Percentiles rank a stretch among this genome's conserved stretches.
These are phyloP conservation scores for Blastobasis adustella DNA, from an alignment of 2,888 invertebrate genomes.

Conservation along the genomic window DNA sequence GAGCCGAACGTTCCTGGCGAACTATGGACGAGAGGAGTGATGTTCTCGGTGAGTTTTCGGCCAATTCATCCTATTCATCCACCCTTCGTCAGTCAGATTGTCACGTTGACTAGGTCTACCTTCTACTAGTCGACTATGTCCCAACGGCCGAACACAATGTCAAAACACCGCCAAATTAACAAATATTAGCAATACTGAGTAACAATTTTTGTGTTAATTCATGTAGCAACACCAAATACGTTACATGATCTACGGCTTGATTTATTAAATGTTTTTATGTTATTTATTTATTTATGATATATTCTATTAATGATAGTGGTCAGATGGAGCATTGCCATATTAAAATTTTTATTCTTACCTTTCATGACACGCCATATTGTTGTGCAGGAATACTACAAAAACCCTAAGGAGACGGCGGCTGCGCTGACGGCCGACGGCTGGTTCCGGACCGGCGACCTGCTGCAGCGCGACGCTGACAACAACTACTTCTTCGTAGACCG, in stretches of 20 bases:
- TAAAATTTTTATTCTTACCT: not conserved
- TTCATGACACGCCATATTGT: not conserved
- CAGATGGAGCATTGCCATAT: not conserved
- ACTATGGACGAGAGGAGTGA: constrained; percentile 33
- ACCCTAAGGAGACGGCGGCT: constrained; percentile 26
- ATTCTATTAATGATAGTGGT: not conserved
- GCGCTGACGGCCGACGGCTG: constrained; percentile 28
- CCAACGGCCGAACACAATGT: no score
- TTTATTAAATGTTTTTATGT: not conserved
- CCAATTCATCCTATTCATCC: no score
- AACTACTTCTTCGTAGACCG: constrained; percentile 30
- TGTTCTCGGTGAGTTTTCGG: constrained; percentile 35
- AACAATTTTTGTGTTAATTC: no score
- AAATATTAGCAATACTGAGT: no score
- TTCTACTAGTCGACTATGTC: no score
- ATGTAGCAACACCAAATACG: constrained; percentile 25
- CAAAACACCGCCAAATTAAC: no score
- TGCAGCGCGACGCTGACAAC: constrained; percentile 26
- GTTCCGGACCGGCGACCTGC: constrained; percentile 27
- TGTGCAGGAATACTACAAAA: constrained; percentile 27
- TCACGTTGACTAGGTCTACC: no score
- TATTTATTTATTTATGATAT: not conserved
- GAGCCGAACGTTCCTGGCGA: constrained; percentile 46
- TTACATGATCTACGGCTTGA: constrained; percentile 21
- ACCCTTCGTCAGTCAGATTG: no score